Evolutionary conservation across 1,140 invertebrate species (phyloP), one percentile per base, ranked within the genome.

Genomic region (Trichonephila clavata): DNA sequence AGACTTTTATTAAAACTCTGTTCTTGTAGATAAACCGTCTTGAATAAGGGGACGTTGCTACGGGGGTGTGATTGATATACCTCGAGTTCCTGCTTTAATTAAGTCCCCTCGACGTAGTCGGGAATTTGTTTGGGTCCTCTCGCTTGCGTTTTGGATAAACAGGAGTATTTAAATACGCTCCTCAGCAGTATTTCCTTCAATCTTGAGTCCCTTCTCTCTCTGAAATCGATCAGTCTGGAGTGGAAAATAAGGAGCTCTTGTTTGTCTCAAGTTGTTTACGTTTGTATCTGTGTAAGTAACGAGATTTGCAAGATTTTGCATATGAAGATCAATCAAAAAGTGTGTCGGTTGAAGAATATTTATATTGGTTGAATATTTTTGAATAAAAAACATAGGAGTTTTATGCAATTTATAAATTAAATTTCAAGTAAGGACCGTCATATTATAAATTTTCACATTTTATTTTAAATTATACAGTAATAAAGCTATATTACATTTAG

Each of bases 1-100:
- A 32, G 27, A 77, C 27, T 77, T 77, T 77, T 77, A 77, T 77
- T 77, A 77, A 77, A 77, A 18, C 39, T 77, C 27, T 32, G 71
- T 77, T 77, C 71, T 68, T 24, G n/a, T 8, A 77, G 71, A 39
- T 77, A 77, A 77, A 16, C 18, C 13, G 61, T 16, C 32, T 39
- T 63, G 61, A 18, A 63, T 20, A 18, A 2, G 18, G 18, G 16
- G 21, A 63, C 21, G 61, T 63, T 77, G 14, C 16, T 5, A 16
- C 71, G 32, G 20, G 16, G 27, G 14, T 7, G 71, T 77, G 71
- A 77, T 77, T 77, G 71, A 77, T 77, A 20, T 39, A 39, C 71
- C 16, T 18, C 32, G 71, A 77, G 71, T 77, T 2, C 0, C 24
- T 27, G 14, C 32, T 77, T 77, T 77, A 77, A 77, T 77, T 77